Conservation (phyloP, 92 coral and sea anemone genomes). For the Actinostola sp. region DNA sequence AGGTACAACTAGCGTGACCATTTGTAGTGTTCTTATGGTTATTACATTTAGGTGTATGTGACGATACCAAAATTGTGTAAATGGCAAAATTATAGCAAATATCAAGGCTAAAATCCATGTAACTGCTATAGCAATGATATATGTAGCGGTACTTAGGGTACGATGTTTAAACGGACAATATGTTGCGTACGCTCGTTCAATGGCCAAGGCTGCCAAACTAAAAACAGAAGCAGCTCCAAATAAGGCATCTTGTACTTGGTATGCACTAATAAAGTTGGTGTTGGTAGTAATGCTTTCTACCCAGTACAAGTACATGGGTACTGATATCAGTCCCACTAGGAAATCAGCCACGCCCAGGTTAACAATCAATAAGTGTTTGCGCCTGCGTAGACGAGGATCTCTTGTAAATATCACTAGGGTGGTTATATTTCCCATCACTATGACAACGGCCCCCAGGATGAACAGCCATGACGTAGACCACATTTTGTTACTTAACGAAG, state of each 20-base stretch:
- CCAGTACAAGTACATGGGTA: background rate
- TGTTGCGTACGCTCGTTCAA: slow-evolving; percentile 11
- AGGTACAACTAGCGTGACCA: too few relatives aligned
- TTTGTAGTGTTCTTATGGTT: too few relatives aligned
- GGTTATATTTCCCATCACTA: slow-evolving; percentile 11
- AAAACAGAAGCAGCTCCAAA: slow-evolving; percentile 14
- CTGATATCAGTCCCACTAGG: slow-evolving; percentile 9
- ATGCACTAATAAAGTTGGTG: background rate
- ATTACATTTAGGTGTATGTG: too few relatives aligned
- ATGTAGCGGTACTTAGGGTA: background rate
- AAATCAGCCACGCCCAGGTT: slow-evolving; percentile 13
- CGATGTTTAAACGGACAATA: slow-evolving; percentile 17
- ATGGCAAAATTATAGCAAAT: background rate
- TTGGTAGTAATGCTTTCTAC: background rate
- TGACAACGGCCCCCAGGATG: slow-evolving; percentile 1
- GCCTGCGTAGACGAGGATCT: slow-evolving; percentile 11
- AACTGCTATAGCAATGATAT: slow-evolving; percentile 4
- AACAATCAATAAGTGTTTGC: background rate
- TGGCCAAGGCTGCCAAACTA: slow-evolving; percentile 16
- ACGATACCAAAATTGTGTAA: background rate
- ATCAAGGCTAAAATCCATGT: background rate
- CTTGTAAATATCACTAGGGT: background rate
- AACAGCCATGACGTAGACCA: background rate
- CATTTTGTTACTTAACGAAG: background rate
- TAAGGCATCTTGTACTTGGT: slow-evolving; percentile 2